Percentiles rank a stretch among this genome's conserved stretches.
These are phyloP conservation scores for Castor canadensis DNA, from an alignment of 2,113 vertebrate species.

Conservation along the genomic window DNA sequence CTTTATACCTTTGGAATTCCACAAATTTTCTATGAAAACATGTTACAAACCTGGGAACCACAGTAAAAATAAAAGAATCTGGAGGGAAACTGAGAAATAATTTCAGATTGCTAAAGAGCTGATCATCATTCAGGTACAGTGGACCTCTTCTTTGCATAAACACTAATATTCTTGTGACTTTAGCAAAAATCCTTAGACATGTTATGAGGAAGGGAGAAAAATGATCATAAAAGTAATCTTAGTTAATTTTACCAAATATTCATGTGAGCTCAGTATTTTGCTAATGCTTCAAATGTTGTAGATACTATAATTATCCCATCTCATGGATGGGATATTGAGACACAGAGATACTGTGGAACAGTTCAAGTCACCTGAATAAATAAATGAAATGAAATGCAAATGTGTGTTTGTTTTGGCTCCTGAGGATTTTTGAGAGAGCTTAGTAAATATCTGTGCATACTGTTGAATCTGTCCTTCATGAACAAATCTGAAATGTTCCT, in stretches of 20 bases:
- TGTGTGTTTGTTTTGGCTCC: not conserved
- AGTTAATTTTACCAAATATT: not conserved
- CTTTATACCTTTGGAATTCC: not conserved
- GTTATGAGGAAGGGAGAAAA: not conserved
- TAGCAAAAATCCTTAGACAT: not conserved
- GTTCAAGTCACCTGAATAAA: not conserved
- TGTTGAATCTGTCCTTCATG: not conserved
- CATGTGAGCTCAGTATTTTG: not conserved
- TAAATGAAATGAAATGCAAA: not conserved
- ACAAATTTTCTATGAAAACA: not conserved
- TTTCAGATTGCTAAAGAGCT: not conserved
- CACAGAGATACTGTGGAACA: not conserved
- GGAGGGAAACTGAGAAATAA: not conserved
- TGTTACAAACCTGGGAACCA: not conserved
- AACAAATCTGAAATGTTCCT: not conserved
- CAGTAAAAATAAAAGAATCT: not conserved
- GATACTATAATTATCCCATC: not conserved
- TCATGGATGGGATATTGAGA: not conserved
- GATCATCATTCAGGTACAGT: not conserved
- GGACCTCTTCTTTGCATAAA: not conserved
- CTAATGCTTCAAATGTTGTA: not conserved
- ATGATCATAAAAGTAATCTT: not conserved
- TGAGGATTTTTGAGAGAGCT: not conserved
- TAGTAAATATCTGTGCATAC: not conserved
- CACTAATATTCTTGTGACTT: not conserved